Evolutionary conservation across 2,113 vertebrate species (phyloP).

Genomic region (Callipepla squamata): DNA sequence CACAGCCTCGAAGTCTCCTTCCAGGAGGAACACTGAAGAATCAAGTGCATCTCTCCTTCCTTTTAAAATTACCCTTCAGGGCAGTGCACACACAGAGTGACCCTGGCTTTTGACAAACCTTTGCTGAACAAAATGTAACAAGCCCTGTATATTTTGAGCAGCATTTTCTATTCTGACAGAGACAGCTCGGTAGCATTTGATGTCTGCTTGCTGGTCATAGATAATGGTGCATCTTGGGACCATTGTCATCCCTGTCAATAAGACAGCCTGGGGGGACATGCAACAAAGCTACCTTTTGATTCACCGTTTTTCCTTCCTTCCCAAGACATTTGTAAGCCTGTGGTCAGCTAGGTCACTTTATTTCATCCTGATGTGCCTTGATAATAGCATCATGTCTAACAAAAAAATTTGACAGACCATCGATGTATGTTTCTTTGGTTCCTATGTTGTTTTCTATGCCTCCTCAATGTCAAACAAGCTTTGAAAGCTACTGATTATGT

Average conservation of each 20-base stretch:
- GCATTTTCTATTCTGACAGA: constrained; percentile 90
- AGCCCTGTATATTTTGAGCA: constrained; percentile 83
- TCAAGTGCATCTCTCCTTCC: constrained; percentile 79
- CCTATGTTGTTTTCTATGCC: constrained; percentile 77
- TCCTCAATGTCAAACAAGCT: constrained; percentile 87
- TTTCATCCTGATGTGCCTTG: constrained; percentile 86
- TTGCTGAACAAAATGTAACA: constrained; percentile 92
- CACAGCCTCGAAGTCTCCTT: constrained; percentile 80
- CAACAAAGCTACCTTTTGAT: constrained; percentile 92
- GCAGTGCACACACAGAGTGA: constrained; percentile 85
- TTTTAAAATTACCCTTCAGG: constrained; percentile 86
- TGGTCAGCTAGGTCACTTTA: constrained; percentile 87
- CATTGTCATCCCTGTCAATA: constrained; percentile 98
- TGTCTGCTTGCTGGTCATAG: constrained; percentile 94
- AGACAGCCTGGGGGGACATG: constrained; percentile 85
- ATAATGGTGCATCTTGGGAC: constrained; percentile 99
- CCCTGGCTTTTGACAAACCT: constrained; percentile 94
- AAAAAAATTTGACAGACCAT: constrained; percentile 83
- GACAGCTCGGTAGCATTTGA: constrained; percentile 93
- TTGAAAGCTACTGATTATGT: constrained; percentile 86
- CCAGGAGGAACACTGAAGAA: constrained; percentile 80
- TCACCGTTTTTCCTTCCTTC: constrained; percentile 81
- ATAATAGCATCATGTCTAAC: constrained; percentile 82
- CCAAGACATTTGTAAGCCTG: constrained; percentile 83
- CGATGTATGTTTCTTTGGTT: constrained; percentile 77